Evolutionary conservation across 2,888 invertebrate genomes (phyloP).

Genomic region (Saturnia japonica): DNA sequence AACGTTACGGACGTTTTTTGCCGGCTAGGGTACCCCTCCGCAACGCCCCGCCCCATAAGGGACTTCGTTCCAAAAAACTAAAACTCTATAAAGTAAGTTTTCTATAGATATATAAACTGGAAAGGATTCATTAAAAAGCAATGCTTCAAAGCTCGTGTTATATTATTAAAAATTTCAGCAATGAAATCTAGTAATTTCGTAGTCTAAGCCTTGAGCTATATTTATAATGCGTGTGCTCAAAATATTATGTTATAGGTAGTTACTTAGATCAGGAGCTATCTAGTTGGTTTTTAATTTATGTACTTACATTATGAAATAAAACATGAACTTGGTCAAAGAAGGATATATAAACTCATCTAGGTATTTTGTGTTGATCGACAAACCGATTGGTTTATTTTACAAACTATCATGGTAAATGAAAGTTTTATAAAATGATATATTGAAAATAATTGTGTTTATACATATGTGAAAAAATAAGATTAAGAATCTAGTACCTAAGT

Average conservation of each 20-base stretch:
- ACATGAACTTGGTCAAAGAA: background rate
- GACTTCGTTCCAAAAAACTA: too few relatives aligned
- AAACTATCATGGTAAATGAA: too few relatives aligned
- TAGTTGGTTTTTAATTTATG: background rate
- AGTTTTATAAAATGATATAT: background rate
- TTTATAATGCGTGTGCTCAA: background rate
- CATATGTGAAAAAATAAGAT: too few relatives aligned
- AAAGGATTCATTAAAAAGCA: background rate
- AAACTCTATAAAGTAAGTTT: background rate
- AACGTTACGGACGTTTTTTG: too few relatives aligned
- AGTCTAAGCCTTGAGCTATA: background rate
- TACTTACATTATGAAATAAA: constrained; percentile 21
- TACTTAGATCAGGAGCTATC: background rate
- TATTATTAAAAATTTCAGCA: constrained; percentile 6
- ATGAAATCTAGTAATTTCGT: background rate
- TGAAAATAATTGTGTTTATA: too few relatives aligned
- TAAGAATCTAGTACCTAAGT: background rate
- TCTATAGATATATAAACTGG: background rate
- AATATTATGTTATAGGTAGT: background rate
- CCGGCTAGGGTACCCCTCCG: too few relatives aligned
- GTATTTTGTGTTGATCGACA: background rate
- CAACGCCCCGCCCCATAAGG: too few relatives aligned
- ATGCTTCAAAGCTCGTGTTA: background rate
- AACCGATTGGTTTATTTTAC: background rate
- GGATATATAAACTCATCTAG: background rate